phyloP scores from a whole-genome alignment of 2,888 invertebrate species.

The Autographa gamma region DNA sequence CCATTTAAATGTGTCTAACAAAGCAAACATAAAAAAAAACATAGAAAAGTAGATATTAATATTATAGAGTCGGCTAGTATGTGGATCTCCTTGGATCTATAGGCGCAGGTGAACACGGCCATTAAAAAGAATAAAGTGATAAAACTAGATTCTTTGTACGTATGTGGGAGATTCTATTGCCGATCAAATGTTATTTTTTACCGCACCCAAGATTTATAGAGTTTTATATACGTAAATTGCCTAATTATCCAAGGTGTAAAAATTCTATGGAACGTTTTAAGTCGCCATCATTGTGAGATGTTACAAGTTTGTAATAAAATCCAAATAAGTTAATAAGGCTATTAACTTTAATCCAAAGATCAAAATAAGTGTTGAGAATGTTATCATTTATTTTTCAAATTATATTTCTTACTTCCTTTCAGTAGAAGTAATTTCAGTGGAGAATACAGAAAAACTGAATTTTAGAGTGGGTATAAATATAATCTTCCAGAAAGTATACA shows the following conservation, averaged over 20 bases:
- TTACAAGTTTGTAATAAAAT: not conserved
- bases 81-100: constrained; percentile 29
- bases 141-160: constrained; percentile 28
- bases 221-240: constrained; percentile 27
- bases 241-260: constrained; percentile 8
- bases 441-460: too few relatives aligned
- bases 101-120: constrained; percentile 9
- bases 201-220: constrained; percentile 3
- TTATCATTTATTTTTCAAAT: too few relatives aligned
- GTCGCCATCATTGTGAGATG: not conserved
- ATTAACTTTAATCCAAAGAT: too few relatives aligned
- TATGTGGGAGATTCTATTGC: constrained; percentile 16
- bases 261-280: not conserved
- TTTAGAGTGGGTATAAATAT: too few relatives aligned
- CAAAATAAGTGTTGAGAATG: too few relatives aligned
- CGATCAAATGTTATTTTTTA: constrained; percentile 16
- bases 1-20: too few relatives aligned
- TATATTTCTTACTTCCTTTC: not conserved
- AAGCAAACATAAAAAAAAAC: not conserved
- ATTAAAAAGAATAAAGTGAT: constrained; percentile 21
- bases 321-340: not conserved
- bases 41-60: not conserved
- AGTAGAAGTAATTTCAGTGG: not conserved
- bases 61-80: not conserved
- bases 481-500: too few relatives aligned